Conservation (phyloP, 92 coral and sea anemone genomes). For the Montipora capitata region DNA sequence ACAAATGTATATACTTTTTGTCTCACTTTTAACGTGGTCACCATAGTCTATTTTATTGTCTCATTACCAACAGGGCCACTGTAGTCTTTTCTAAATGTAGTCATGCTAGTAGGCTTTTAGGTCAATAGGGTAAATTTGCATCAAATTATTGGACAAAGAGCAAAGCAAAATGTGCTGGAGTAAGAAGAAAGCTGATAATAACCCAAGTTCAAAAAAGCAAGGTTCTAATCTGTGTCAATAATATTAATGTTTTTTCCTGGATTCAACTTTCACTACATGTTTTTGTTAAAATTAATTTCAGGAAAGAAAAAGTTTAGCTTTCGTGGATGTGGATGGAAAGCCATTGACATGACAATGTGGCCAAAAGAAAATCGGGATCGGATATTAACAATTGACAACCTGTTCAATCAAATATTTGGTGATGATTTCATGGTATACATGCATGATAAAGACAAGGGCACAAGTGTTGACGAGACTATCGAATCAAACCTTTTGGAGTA, state of each 20-base stretch:
- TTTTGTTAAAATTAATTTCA: neutral
- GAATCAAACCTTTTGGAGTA: neutral
- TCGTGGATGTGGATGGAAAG: slow-evolving; percentile 70
- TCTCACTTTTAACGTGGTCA: neutral
- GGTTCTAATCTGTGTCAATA: too few species aligned
- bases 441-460: slow-evolving; percentile 33
- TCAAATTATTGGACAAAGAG: too few species aligned
- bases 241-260: too few species aligned
- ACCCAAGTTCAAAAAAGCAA: too few species aligned
- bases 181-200: too few species aligned
- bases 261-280: too few species aligned
- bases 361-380: slow-evolving; percentile 25
- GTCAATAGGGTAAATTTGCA: neutral
- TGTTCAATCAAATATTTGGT: slow-evolving; percentile 48
- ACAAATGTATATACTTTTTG: neutral
- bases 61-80: neutral
- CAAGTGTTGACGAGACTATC: neutral
- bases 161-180: too few species aligned
- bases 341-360: slow-evolving; percentile 15
- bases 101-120: neutral
- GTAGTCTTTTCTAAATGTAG: neutral
- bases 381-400: slow-evolving; percentile 39
- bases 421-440: slow-evolving; percentile 40
- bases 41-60: neutral
- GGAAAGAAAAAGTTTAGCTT: slow-evolving; percentile 39